These are phyloP conservation scores for Campoplex nolae DNA, from an alignment of 2,888 invertebrate genomes.

Conservation along the genomic window DNA sequence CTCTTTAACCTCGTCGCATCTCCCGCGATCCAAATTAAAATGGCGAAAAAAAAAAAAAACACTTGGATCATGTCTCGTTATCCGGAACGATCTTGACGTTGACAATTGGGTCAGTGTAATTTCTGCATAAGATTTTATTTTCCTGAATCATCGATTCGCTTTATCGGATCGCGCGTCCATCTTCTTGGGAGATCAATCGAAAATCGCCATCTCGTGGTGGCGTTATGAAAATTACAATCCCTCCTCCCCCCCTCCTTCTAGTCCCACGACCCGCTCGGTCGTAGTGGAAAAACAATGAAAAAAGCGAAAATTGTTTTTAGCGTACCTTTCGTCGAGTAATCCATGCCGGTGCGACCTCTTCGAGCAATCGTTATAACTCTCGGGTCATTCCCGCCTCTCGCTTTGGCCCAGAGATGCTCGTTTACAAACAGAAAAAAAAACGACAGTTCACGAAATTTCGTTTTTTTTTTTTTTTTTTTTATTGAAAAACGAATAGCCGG, in stretches of 20 bases:
- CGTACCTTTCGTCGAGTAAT: slow-evolving; percentile 79
- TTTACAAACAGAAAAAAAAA: neutral
- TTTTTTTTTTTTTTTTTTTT: slow-evolving; percentile 8
- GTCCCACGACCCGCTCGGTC: too few relatives aligned
- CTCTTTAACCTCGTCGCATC: neutral
- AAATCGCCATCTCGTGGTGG: slow-evolving; percentile 20
- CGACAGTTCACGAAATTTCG: neutral
- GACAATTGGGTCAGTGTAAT: slow-evolving; percentile 46
- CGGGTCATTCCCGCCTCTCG: slow-evolving; percentile 50
- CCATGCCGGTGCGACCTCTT: slow-evolving; percentile 74
- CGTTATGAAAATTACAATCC: neutral
- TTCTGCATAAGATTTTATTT: neutral
- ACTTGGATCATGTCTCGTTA: neutral
- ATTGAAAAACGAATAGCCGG: neutral
- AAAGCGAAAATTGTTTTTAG: neutral
- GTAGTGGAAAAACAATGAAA: neutral
- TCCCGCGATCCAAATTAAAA: neutral
- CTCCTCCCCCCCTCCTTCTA: neutral
- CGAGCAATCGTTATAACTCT: slow-evolving; percentile 50
- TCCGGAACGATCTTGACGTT: neutral
- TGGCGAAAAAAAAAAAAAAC: neutral
- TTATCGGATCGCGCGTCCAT: slow-evolving; percentile 21
- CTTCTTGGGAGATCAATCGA: slow-evolving; percentile 19
- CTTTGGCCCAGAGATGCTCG: neutral
- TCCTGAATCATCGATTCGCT: slow-evolving; percentile 26